Conservation (phyloP, 2,888 invertebrate species). For the Sinhomidia bicolor region DNA sequence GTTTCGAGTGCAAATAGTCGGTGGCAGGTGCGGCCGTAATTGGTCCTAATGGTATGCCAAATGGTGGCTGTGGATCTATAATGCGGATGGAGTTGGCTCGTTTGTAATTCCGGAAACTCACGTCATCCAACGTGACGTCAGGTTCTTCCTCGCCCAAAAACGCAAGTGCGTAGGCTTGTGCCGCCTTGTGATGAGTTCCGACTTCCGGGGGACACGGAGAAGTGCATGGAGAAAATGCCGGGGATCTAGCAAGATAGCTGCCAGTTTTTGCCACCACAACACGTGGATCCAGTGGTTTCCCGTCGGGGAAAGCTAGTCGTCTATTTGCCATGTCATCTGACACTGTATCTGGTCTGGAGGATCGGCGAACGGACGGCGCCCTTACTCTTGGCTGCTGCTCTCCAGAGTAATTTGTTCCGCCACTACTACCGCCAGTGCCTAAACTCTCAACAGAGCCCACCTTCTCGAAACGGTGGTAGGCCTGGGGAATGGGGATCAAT, state of each 20-base stretch:
- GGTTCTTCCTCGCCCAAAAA: conserved; percentile 84
- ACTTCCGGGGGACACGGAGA: conserved; percentile 75
- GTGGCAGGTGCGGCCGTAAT: conserved; percentile 90
- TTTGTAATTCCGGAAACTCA: conserved; percentile 90
- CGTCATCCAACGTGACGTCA: conserved; percentile 91
- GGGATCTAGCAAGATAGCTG: conserved; percentile 88
- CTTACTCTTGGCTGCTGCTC: conserved; percentile 70
- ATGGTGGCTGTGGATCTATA: conserved; percentile 90
- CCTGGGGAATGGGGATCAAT: conserved; percentile 69
- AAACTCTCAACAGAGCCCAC: conserved; percentile 77
- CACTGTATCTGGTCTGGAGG: conserved; percentile 86
- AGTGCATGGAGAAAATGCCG: conserved; percentile 83
- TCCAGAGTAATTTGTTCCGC: conserved; percentile 68
- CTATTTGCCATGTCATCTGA: conserved; percentile 92
- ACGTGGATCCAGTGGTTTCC: conserved; percentile 81
- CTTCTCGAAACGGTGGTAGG: conserved; percentile 69
- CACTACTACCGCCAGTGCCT: conserved; percentile 74
- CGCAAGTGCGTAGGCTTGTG: too few species aligned
- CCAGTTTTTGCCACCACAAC: conserved; percentile 83
- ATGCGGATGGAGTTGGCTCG: conserved; percentile 88
- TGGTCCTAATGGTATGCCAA: conserved; percentile 94
- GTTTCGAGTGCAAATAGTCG: conserved; percentile 91
- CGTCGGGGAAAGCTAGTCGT: conserved; percentile 84
- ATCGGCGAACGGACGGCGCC: conserved; percentile 81
- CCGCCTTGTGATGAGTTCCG: conserved; percentile 19